These are phyloP conservation scores for Syngnathoides biaculeatus DNA, from an alignment of 2,113 vertebrate genomes.

Conservation along the genomic window DNA sequence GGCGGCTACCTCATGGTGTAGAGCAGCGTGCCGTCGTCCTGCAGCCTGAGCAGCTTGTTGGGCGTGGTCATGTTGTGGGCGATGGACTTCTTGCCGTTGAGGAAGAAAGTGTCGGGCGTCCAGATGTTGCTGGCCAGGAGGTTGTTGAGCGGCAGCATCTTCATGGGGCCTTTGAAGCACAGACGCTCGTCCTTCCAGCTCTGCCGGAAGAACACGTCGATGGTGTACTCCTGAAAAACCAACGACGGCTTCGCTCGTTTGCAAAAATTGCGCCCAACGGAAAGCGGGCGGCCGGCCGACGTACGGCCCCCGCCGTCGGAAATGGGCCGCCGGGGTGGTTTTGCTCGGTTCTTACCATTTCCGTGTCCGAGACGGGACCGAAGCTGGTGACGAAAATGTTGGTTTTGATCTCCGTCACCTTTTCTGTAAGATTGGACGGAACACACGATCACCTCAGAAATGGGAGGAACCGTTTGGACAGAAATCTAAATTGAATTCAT, in stretches of 20 bases:
- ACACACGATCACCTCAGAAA: no score
- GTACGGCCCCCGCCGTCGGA: no score
- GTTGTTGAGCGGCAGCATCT: conserved; percentile 90
- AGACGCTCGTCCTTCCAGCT: conserved; percentile 97
- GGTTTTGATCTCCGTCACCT: conserved; percentile 94
- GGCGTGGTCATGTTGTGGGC: conserved; percentile 98
- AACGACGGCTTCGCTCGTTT: no score
- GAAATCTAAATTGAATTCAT: not conserved
- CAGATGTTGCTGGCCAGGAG: conserved; percentile 96
- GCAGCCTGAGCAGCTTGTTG: conserved; percentile 91
- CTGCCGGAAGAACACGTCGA: conserved; percentile 97
- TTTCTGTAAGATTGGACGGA: conserved; percentile 75
- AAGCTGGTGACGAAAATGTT: conserved; percentile 99
- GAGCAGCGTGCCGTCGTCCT: conserved; percentile 91
- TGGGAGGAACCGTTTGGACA: not conserved
- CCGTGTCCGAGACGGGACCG: conserved; percentile 92
- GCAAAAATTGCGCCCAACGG: no score
- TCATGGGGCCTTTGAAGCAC: conserved; percentile 92
- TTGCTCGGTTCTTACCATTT: conserved; percentile 81
- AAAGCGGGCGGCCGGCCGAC: no score
- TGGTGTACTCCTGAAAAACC: conserved; percentile 96
- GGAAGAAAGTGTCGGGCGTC: conserved; percentile 97
- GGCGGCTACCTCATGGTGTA: conserved; percentile 92
- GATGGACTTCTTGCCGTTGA: conserved; percentile 96
- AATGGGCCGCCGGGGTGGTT: no score